Evolutionary conservation across 2,888 invertebrate species (phyloP).

Genomic region (Hypsopygia costalis): DNA sequence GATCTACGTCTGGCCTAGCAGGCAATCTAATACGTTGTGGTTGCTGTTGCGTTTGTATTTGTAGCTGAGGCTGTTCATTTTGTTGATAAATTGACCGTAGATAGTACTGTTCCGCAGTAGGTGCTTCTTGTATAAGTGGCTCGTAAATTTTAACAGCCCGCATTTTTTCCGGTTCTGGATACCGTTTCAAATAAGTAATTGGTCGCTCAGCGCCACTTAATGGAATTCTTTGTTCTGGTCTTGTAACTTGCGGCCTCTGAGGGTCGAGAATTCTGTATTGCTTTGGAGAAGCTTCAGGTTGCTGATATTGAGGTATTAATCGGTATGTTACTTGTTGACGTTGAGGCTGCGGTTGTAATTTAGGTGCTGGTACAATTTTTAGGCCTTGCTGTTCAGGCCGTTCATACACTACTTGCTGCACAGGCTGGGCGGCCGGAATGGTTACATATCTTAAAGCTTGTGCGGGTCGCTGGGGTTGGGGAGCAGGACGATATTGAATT

Average conservation of each 20-base stretch:
- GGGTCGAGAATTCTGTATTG: slow-evolving; percentile 63
- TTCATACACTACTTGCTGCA: slow-evolving; percentile 54
- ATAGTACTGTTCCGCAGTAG: slow-evolving; percentile 56
- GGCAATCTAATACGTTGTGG: slow-evolving; percentile 35
- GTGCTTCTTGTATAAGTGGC: slow-evolving; percentile 40
- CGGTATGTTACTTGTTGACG: slow-evolving; percentile 46
- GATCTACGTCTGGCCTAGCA: slow-evolving; percentile 39
- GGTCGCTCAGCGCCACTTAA: slow-evolving; percentile 57
- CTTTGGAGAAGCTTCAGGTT: slow-evolving; percentile 60
- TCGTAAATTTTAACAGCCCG: slow-evolving; percentile 59
- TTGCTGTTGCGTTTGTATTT: neutral
- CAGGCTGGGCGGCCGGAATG: slow-evolving; percentile 37
- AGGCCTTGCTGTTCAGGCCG: slow-evolving; percentile 65
- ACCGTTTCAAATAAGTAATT: slow-evolving; percentile 61
- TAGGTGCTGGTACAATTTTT: slow-evolving; percentile 69
- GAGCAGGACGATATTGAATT: slow-evolving; percentile 33
- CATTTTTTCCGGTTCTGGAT: slow-evolving; percentile 61
- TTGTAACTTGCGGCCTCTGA: slow-evolving; percentile 47
- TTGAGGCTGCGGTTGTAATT: slow-evolving; percentile 46
- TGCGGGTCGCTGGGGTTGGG: slow-evolving; percentile 40
- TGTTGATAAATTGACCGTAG: slow-evolving; percentile 56
- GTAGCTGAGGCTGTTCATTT: slow-evolving; percentile 37
- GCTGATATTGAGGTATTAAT: slow-evolving; percentile 56
- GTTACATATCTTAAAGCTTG: slow-evolving; percentile 56
- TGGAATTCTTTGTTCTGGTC: slow-evolving; percentile 56